phyloP scores from a whole-genome alignment of 2,113 vertebrate genomes.

The Cavia porcellus region DNA sequence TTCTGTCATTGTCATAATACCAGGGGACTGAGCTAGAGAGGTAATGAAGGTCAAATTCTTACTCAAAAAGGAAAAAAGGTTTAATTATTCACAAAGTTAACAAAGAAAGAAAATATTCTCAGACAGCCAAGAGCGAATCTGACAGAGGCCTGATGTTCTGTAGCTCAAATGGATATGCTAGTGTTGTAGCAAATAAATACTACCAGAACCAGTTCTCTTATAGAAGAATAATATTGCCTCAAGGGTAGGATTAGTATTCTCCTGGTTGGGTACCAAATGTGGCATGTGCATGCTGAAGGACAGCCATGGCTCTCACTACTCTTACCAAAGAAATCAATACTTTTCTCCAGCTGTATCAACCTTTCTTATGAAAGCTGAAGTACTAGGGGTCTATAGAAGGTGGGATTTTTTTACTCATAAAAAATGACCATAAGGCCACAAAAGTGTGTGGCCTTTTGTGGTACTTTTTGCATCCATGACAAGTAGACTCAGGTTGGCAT shows the following conservation, averaged over 20 bases:
- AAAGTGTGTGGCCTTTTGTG: neutral
- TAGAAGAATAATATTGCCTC: neutral
- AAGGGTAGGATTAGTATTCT: neutral
- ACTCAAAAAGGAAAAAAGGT: neutral
- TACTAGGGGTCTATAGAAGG: neutral
- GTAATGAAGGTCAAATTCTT: neutral
- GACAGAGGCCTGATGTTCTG: neutral
- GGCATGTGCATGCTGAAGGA: neutral
- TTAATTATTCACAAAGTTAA: neutral
- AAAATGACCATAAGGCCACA: neutral
- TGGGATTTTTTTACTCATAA: neutral
- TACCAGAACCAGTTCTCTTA: neutral
- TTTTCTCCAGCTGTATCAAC: neutral
- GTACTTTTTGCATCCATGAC: neutral
- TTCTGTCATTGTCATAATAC: neutral
- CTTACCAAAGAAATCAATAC: neutral
- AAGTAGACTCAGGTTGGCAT: neutral
- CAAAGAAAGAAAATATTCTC: neutral
- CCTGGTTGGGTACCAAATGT: accelerated
- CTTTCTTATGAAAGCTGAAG: neutral
- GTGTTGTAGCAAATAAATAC: neutral
- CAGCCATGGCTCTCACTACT: accelerated
- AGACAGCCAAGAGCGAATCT: neutral
- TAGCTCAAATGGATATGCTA: too few species aligned
- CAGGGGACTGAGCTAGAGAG: neutral